Evolutionary conservation across 23 tunicate species (phyloP).

Genomic region (Trididemnum clinides): DNA sequence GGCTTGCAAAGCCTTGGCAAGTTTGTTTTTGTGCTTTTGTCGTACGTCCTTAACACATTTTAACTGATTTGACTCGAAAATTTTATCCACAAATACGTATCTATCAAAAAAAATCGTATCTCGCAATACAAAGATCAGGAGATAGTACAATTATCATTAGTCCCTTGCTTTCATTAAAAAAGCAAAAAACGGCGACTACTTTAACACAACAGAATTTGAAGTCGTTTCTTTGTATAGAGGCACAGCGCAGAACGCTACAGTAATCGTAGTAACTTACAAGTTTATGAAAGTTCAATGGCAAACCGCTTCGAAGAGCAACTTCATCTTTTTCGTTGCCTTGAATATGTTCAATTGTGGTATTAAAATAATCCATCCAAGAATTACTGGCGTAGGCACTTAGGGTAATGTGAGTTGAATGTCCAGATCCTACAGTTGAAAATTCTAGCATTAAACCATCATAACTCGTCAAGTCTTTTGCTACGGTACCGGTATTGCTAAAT

Average conservation of each 20-base stretch:
- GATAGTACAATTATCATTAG: no score
- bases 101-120: no score
- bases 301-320: slow-evolving; percentile 31
- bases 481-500: no score
- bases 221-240: background rate
- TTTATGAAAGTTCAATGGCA: slow-evolving; percentile 17
- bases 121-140: no score
- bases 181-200: no score
- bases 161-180: no score
- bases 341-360: slow-evolving; percentile 7
- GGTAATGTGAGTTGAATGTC: slow-evolving; percentile 61
- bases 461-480: no score
- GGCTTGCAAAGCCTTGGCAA: background rate
- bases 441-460: no score
- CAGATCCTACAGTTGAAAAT: slow-evolving; percentile 28
- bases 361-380: slow-evolving; percentile 47
- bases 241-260: background rate
- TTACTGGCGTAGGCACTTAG: slow-evolving; percentile 62
- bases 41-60: background rate
- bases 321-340: background rate
- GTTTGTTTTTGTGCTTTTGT: background rate
- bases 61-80: no score
- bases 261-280: background rate
- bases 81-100: no score
- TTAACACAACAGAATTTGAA: no score